A percentile compares a stretch with the other conserved stretches of the same genome.
phyloP scores from a whole-genome alignment of 1,140 invertebrate species.

The Leptinotarsa undecemlineata region DNA sequence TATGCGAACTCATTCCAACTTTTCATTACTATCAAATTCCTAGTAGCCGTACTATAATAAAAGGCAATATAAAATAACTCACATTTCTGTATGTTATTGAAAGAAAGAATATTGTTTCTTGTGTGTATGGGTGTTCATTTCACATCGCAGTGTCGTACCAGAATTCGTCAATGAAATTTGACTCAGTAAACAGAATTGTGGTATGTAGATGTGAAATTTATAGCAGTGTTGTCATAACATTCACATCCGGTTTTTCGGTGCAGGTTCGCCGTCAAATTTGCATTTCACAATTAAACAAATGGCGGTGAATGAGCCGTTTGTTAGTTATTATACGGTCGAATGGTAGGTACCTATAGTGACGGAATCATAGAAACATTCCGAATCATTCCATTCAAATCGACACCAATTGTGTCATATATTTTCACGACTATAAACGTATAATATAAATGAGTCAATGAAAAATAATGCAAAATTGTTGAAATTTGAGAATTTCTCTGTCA shows the following conservation, averaged over 20 bases:
- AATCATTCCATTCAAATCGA: background rate
- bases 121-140: background rate
- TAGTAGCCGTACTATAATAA: background rate
- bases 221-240: slow-evolving; percentile 1
- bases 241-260: background rate
- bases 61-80: background rate
- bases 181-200: slow-evolving; percentile 7
- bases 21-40: background rate
- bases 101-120: background rate
- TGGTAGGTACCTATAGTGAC: background rate
- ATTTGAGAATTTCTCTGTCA: too few relatives aligned
- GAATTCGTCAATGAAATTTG: slow-evolving; percentile 9
- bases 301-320: background rate
- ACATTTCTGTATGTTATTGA: background rate
- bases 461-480: too few relatives aligned
- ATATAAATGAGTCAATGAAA: too few relatives aligned
- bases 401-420: too few relatives aligned
- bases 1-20: background rate
- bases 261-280: slow-evolving; percentile 11
- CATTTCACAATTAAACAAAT: slow-evolving; percentile 18
- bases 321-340: background rate
- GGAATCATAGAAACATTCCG: background rate
- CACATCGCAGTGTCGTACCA: background rate
- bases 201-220: slow-evolving; percentile 12
- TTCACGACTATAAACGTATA: too few relatives aligned